Base-by-base conservation (phyloP, 2,113 vertebrate species). In the Ceratotherium simum region DNA sequence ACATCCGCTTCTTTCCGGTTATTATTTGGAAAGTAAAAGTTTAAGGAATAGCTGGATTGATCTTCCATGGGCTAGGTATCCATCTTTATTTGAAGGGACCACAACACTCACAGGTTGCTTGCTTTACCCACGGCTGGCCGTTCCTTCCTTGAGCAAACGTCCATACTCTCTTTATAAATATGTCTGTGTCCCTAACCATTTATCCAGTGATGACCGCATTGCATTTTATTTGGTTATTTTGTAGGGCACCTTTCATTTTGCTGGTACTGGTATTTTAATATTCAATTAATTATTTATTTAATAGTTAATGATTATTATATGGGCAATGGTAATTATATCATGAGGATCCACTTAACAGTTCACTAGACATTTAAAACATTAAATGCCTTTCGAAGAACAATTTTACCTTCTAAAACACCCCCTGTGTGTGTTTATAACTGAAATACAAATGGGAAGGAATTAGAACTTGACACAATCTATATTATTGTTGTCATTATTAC, bases 401-500 rank as follows among this genome's bases (percentile, higher is more conserved):
- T 46, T 90, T 46, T 48, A 84, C 13, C 27, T 90, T 82, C 79
- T 46, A 60, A 91, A 94, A 81, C 3, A 72, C 8, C 9, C 3
- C 4, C 27, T 39, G 0, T 87, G 42, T 86, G 16, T 72, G n/a
- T 70, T 94, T 69, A 60, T n/a, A 95, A 80, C 18, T 76, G 87
- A 95, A 86, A 54, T 54, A 92, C 8, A 54, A 84, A 54, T 33
- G 29, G 31, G 17, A 92, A 90, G 69, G 88, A 92, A 58, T 91
- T 25, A 70, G 64, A 95, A 75, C n/a, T 91, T 88, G 64, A 67
- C 46, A 80, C 16, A 90, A 51, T 25, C 27, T 79, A 8, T 56
- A 13, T 84, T 33, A 13, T 75, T n/a, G n/a, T 36, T 36, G 10
- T 70, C 79, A 70, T 8, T 64, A 21, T 16, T 94, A 42, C 13